Conservation (phyloP, 1,140 invertebrate genomes). For the Megathymus violae region DNA sequence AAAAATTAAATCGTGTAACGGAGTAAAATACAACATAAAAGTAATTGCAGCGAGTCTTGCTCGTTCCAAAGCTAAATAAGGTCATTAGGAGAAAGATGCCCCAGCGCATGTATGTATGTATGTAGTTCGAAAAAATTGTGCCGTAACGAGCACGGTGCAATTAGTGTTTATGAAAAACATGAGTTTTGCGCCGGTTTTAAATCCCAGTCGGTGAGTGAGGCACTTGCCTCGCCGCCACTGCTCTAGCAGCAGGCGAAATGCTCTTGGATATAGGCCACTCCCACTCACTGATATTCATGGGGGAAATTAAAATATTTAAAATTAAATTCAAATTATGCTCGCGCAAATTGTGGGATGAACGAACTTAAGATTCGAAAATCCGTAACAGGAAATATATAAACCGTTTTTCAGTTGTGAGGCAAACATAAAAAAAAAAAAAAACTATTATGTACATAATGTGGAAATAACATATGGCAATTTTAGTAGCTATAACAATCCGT, state of each 20-base stretch:
- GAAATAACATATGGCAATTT: no score
- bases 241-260: neutral
- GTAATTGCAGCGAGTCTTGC: neutral
- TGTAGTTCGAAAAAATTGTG: conserved; percentile 40
- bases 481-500: no score
- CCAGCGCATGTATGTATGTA: no score
- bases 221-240: conserved; percentile 9
- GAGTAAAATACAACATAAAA: neutral
- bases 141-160: conserved; percentile 44
- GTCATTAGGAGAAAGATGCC: conserved; percentile 41
- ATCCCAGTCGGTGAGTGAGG: conserved; percentile 17
- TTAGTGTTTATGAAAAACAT: conserved; percentile 43
- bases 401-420: no score
- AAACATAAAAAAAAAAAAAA: no score
- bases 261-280: neutral
- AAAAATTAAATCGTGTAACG: no score
- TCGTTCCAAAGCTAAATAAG: conserved; percentile 29
- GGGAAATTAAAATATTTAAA: neutral
- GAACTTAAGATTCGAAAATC: no score
- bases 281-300: neutral
- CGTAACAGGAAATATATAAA: no score
- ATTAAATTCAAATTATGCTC: neutral
- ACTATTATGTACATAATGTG: no score
- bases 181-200: conserved; percentile 41
- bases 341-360: neutral